These are phyloP conservation scores for Halichoerus grypus DNA, from an alignment of 2,113 vertebrate genomes.

Conservation along the genomic window DNA sequence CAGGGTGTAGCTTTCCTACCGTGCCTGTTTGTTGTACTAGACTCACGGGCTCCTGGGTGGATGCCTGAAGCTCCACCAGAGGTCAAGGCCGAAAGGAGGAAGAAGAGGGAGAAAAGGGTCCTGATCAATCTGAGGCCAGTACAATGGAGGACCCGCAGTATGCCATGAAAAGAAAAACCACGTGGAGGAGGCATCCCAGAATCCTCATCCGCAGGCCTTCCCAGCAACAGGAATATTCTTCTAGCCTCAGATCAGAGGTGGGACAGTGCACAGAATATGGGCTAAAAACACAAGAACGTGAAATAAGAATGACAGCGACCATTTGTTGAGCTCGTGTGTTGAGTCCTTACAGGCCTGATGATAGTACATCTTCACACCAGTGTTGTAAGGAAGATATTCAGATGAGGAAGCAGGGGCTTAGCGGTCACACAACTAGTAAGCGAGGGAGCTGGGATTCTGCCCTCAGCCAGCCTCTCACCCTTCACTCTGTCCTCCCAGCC, in stretches of 20 bases:
- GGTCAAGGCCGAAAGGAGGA: neutral
- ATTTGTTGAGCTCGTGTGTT: neutral
- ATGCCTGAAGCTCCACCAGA: neutral
- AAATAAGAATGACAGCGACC: neutral
- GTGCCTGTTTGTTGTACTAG: neutral
- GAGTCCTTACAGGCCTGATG: neutral
- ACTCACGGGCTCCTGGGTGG: neutral
- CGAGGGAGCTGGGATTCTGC: neutral
- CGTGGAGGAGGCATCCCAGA: neutral
- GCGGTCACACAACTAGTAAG: too few species aligned
- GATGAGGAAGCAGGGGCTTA: neutral
- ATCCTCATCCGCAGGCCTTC: neutral
- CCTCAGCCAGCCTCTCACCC: neutral
- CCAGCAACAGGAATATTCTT: neutral
- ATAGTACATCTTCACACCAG: too few species aligned
- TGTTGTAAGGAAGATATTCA: neutral
- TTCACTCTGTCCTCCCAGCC: neutral
- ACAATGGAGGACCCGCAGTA: neutral
- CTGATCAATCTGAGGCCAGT: neutral
- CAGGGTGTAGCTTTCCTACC: constrained; percentile 8
- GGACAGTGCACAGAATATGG: neutral
- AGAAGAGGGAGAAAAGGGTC: neutral
- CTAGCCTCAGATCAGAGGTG: neutral
- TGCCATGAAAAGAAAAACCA: neutral
- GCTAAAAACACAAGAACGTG: neutral